Percentiles rank a stretch among this genome's conserved stretches.
Conservation (phyloP, 2,113 vertebrate genomes). For the Laterallus jamaicensis region DNA sequence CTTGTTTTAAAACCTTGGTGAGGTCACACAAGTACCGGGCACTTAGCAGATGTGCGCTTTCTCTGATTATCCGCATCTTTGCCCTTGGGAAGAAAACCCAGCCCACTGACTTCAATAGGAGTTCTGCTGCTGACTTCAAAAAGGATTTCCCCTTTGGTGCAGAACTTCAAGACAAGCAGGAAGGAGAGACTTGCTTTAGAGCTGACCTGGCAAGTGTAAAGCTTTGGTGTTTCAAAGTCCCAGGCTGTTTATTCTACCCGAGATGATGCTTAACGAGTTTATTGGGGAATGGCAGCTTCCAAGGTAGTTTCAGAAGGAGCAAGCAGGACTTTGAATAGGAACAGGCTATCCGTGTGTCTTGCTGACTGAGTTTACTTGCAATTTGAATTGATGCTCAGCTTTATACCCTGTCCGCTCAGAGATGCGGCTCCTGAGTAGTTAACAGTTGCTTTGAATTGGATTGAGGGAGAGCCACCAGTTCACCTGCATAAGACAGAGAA, state of each 20-base stretch:
- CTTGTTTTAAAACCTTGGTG: not conserved
- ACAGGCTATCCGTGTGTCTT: not conserved
- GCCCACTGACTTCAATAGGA: conserved; percentile 51
- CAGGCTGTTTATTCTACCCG: conserved; percentile 35
- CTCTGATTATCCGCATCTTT: conserved; percentile 43
- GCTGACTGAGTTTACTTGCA: not conserved
- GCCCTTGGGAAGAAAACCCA: conserved; percentile 60
- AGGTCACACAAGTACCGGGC: not conserved
- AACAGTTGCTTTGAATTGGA: not conserved
- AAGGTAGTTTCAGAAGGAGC: not conserved
- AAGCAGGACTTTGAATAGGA: not conserved
- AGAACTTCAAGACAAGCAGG: conserved; percentile 64
- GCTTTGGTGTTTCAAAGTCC: conserved; percentile 41
- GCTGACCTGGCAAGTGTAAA: conserved; percentile 50
- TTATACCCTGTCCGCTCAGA: not conserved
- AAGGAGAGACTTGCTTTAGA: conserved; percentile 54
- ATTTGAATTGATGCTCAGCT: not conserved
- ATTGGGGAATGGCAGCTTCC: conserved; percentile 24
- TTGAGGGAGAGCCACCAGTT: not conserved
- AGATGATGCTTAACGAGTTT: not conserved
- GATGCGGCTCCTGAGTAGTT: not conserved
- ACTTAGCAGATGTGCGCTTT: conserved; percentile 16
- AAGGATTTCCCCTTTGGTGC: conserved; percentile 63
- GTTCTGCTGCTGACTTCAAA: conserved; percentile 56
- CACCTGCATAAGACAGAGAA: not conserved